These are phyloP conservation scores for Drosophila histrio DNA, from an alignment of 2,888 invertebrate genomes.

Conservation along the genomic window DNA sequence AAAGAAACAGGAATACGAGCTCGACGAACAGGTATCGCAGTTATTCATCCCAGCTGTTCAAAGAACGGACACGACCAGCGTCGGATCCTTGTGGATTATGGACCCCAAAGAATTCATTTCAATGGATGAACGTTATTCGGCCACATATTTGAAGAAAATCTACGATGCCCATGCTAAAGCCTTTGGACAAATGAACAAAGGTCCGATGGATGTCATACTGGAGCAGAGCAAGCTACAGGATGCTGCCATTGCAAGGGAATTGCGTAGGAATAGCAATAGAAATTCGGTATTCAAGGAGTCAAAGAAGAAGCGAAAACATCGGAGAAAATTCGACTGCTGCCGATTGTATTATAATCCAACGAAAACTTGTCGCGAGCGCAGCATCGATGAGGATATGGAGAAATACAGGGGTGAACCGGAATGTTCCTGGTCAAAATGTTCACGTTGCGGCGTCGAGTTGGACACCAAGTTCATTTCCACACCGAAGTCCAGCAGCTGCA, in stretches of 20 bases:
- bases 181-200: constrained; percentile 2
- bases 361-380: constrained; percentile 41
- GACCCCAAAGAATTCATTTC: neutral
- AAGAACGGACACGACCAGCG: neutral
- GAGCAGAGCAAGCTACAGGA: neutral
- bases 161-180: neutral
- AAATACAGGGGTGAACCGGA: neutral
- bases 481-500: neutral
- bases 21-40: neutral
- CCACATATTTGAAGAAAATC: constrained; percentile 20
- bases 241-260: neutral
- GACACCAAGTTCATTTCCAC: neutral
- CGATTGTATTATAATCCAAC: constrained; percentile 53
- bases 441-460: constrained; percentile 36
- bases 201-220: neutral
- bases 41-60: too few relatives aligned
- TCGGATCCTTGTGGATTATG: neutral
- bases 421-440: constrained; percentile 33
- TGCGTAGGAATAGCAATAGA: neutral
- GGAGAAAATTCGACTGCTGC: neutral
- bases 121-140: constrained; percentile 33
- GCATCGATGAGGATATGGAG: neutral
- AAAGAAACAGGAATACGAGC: neutral
- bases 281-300: neutral
- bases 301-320: neutral